phyloP scores from a whole-genome alignment of 2,888 invertebrate genomes.

The Xanthia togata region DNA sequence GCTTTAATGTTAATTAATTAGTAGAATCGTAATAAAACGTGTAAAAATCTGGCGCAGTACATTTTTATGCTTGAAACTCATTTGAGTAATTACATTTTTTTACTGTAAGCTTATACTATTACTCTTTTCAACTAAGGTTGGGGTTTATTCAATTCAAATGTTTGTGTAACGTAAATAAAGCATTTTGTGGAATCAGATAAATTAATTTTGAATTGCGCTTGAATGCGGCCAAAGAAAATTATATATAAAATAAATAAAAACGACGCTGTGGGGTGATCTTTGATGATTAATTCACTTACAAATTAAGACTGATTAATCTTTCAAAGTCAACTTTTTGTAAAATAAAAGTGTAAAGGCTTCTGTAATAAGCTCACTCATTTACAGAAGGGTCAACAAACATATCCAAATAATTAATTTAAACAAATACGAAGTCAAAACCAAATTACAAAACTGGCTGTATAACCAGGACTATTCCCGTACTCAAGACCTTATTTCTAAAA shows the following conservation, averaged over 20 bases:
- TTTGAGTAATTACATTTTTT: constrained; percentile 15
- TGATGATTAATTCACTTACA: background rate
- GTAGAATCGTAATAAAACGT: constrained; percentile 22
- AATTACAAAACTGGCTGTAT: too few species aligned
- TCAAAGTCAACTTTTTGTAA: background rate
- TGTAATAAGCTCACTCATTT: too few species aligned
- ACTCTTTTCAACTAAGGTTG: background rate
- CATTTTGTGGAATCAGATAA: background rate
- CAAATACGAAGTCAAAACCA: too few species aligned
- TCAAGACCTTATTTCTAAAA: too few species aligned
- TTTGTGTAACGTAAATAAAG: background rate
- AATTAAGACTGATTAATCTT: background rate
- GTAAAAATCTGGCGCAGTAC: constrained; percentile 18
- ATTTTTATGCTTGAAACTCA: constrained; percentile 30
- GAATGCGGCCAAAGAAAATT: background rate
- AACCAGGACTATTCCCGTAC: too few species aligned
- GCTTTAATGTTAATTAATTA: constrained; percentile 39
- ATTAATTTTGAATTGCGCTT: background rate
- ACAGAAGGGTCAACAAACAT: too few species aligned
- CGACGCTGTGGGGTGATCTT: too few species aligned
- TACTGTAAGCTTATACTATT: too few species aligned
- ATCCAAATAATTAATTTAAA: too few species aligned
- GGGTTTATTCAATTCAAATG: background rate
- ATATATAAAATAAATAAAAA: background rate
- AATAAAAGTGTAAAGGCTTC: background rate